Evolutionary conservation across 2,797 vertebrate genomes (phyloP).

Genomic region (Ceryle rudis): DNA sequence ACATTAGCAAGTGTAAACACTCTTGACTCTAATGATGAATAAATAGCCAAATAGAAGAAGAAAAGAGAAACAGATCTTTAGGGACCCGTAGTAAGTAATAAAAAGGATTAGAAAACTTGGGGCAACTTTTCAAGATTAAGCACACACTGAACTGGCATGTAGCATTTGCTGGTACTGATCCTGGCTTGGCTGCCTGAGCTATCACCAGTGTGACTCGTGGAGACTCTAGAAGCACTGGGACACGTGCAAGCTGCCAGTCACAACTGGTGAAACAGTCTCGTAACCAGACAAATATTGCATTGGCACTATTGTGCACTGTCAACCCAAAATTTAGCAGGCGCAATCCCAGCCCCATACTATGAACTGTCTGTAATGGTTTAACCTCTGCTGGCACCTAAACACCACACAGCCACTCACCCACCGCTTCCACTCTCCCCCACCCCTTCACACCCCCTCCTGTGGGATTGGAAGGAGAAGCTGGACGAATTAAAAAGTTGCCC

Average conservation of each 20-base stretch:
- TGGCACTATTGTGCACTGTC: accelerated
- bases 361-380: too few species aligned
- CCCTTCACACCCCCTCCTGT: too few species aligned
- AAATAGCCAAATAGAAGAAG: neutral
- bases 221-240: neutral
- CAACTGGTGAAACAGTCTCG: neutral
- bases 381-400: too few species aligned
- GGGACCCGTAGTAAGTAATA: neutral
- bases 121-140: neutral
- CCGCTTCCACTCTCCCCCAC: too few species aligned
- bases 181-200: neutral
- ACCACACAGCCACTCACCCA: too few species aligned
- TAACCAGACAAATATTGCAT: neutral
- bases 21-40: neutral
- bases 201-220: accelerated
- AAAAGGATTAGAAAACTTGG: neutral
- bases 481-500: too few species aligned
- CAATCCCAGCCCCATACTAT: neutral
- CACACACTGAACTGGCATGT: accelerated
- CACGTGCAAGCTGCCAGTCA: accelerated
- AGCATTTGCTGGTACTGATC: neutral
- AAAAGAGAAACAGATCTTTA: neutral
- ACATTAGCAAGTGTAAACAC: neutral
- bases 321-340: neutral
- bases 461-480: too few species aligned